phyloP scores from a whole-genome alignment of 1,140 invertebrate species.

The Lordiphosa clarofinis region DNA sequence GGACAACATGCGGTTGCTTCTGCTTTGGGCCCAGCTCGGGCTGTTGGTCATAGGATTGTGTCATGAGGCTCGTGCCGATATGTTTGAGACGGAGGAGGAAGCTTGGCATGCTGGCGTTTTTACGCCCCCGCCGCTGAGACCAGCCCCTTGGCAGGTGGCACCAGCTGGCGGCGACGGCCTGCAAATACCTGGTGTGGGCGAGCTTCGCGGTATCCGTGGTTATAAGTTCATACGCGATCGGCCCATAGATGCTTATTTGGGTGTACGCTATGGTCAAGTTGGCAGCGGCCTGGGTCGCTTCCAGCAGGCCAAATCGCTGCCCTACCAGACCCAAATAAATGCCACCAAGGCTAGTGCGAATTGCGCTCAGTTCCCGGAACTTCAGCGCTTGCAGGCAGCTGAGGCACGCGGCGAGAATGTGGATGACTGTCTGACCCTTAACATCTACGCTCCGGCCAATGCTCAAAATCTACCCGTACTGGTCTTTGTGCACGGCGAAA shows the following conservation, averaged over 20 bases:
- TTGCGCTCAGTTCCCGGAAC: conserved; percentile 71
- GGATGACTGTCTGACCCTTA: conserved; percentile 65
- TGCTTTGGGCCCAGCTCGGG: conserved; percentile 6
- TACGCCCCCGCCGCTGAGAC: conserved; percentile 32
- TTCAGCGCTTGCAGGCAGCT: conserved; percentile 32
- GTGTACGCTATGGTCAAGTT: conserved; percentile 61
- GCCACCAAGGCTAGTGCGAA: conserved; percentile 44
- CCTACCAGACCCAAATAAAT: conserved; percentile 37
- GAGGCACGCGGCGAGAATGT: conserved; percentile 56
- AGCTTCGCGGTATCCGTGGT: conserved; percentile 35
- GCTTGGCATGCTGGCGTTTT: conserved; percentile 17
- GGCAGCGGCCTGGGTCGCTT: conserved; percentile 56
- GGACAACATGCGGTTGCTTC: conserved; percentile 54
- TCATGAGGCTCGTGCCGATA: conserved; percentile 17
- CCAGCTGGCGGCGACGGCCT: conserved; percentile 3
- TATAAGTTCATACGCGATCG: conserved; percentile 47
- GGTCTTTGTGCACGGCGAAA: conserved; percentile 79
- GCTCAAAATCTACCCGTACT: conserved; percentile 60
- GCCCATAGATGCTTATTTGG: conserved; percentile 59
- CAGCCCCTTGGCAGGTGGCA: conserved; percentile 27
- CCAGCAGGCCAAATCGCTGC: conserved; percentile 35
- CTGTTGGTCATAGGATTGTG: conserved; percentile 26
- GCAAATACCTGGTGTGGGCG: conserved; percentile 52
- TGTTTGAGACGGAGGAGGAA: conserved; percentile 13
- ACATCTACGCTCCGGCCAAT: conserved; percentile 51